Evolutionary conservation across 2,797 vertebrate species (phyloP), one percentile per base, ranked within the genome.

Genomic region (Margarornis squamiger): DNA sequence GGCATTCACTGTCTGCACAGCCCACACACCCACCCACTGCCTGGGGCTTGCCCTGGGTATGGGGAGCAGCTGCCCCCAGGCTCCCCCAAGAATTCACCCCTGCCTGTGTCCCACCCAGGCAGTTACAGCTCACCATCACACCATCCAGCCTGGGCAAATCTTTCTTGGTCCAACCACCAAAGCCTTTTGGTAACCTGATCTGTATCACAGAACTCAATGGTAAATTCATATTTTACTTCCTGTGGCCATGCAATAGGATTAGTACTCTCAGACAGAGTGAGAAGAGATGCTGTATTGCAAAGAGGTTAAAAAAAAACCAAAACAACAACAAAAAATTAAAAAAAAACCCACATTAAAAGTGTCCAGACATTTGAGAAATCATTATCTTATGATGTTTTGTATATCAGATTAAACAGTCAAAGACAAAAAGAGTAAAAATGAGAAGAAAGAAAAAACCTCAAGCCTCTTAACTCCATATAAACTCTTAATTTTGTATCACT

Each of bases 21-120:
- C 77, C 67, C 72, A 34, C 0, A 0, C 8, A 29, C 51, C 54
- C 41, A 6, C 9, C 27, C 1, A 2, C 36, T 57, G 41, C 73
- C 16, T 0, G 0, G 26, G 41, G 7, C 6, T 55, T 19, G 36
- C 10, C 12, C 27, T 14, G 38, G 9, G 5, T 15, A 15, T 0
- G n/a, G 38, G 12, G 34, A 58, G 68, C 72, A 82, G 74, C 63
- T 70, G 39, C 15, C 32, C 10, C 14, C 52, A 34, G 22, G 11
- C 11, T 72, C 43, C 30, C 20, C 22, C 86, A 59, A 1, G 14
- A 77, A 43, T 5, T 4, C 26, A 10, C 24, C 68, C 36, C 48
- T 61, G 32, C 1, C 2, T 29, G 10, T 30, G 10, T 7, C 32
- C 54, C 43, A 72, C 34, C 48, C 54, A 45, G 2, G 34, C 52